Percentiles rank a stretch among this genome's conserved stretches.
These are phyloP conservation scores for Craseonycteris thonglongyai DNA, from an alignment of 2,113 vertebrate genomes.

Conservation along the genomic window DNA sequence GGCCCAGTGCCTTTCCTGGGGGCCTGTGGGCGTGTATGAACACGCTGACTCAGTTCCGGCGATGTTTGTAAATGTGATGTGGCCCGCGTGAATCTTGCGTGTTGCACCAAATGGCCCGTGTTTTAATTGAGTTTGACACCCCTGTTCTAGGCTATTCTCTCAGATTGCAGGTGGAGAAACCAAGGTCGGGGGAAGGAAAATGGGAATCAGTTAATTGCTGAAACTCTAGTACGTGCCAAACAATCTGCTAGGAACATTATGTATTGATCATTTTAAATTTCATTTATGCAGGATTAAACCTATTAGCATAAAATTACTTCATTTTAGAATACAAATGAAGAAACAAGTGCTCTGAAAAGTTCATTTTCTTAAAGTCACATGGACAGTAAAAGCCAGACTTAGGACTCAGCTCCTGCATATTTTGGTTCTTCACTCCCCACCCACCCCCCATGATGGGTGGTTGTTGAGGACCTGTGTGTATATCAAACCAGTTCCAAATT, in stretches of 20 bases:
- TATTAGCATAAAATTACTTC: not conserved
- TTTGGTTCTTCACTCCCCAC: accelerated
- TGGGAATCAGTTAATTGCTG: too few species aligned
- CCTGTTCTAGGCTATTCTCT: not conserved
- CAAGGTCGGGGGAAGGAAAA: not conserved
- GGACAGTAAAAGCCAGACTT: not conserved
- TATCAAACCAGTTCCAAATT: not conserved
- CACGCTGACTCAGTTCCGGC: too few species aligned
- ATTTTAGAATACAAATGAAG: not conserved
- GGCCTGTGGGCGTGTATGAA: too few species aligned
- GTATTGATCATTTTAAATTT: not conserved
- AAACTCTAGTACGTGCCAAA: not conserved
- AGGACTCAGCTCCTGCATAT: not conserved
- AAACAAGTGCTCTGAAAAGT: not conserved
- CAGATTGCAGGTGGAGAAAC: not conserved
- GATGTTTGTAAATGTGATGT: too few species aligned
- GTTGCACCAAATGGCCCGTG: too few species aligned
- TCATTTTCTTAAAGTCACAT: not conserved
- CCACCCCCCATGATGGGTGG: accelerated
- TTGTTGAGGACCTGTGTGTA: accelerated
- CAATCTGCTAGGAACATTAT: not conserved
- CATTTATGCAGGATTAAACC: not conserved
- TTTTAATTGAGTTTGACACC: too few species aligned
- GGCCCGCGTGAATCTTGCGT: too few species aligned
- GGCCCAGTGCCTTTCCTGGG: too few species aligned